Conservation (phyloP, 2,797 vertebrate species). For the Acomys russatus region DNA sequence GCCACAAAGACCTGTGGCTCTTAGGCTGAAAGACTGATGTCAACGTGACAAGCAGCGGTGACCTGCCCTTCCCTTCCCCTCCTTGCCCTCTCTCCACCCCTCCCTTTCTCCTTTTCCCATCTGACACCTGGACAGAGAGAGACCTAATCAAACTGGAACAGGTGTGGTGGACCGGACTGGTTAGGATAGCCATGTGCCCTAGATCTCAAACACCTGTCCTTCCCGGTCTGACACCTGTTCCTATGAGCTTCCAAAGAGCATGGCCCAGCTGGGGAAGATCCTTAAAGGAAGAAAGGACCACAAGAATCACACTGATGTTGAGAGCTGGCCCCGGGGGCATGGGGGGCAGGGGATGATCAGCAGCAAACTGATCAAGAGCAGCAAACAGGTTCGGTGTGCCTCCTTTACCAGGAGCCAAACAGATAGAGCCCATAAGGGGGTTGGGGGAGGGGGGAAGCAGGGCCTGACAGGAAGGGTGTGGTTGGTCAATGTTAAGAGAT, state of each 20-base stretch:
- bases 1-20: background rate
- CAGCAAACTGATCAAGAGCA: background rate
- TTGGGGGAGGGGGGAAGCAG: no score
- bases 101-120: background rate
- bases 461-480: rapidly evolving
- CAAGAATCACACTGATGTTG: background rate
- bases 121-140: background rate
- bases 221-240: background rate
- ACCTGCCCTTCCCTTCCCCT: background rate
- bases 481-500: background rate
- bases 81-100: background rate
- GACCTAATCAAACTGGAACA: background rate
- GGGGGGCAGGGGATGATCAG: rapidly evolving
- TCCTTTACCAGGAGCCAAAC: background rate
- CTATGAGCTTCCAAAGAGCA: background rate
- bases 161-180: background rate
- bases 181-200: background rate
- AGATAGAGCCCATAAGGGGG: background rate
- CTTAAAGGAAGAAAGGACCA: background rate
- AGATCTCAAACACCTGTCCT: background rate
- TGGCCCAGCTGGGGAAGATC: background rate
- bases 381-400: background rate
- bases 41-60: rapidly evolving
- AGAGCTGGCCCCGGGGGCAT: no score
- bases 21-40: background rate